These are phyloP conservation scores for Volucella bombylans DNA, from an alignment of 2,888 invertebrate species.

Conservation along the genomic window DNA sequence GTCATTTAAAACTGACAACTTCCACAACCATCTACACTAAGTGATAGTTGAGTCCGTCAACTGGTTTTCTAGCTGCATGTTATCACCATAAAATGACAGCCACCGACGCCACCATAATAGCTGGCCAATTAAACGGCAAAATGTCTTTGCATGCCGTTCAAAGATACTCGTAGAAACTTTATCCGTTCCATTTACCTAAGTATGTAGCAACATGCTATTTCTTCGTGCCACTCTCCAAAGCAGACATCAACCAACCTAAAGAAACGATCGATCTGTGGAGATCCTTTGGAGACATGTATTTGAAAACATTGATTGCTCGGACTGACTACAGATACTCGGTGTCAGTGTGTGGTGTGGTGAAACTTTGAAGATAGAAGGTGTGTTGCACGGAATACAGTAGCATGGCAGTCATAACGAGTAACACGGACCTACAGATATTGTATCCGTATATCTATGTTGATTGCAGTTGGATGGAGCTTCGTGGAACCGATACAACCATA, in stretches of 20 bases:
- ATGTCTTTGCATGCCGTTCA: slow-evolving; percentile 43
- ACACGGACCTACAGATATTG: no score
- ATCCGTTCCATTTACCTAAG: slow-evolving; percentile 45
- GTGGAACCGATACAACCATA: slow-evolving; percentile 51
- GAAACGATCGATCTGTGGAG: slow-evolving; percentile 49
- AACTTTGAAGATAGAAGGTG: not conserved
- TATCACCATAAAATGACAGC: slow-evolving; percentile 27
- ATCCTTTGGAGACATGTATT: slow-evolving; percentile 42
- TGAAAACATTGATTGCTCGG: slow-evolving; percentile 37
- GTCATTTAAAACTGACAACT: no score
- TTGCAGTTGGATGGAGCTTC: not conserved
- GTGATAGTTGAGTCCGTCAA: no score
- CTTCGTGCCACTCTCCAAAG: slow-evolving; percentile 12
- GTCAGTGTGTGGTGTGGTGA: slow-evolving; percentile 14
- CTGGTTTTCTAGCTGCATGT: no score
- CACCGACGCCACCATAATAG: slow-evolving; percentile 45
- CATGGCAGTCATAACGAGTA: no score
- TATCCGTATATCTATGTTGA: no score
- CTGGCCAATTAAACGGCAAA: slow-evolving; percentile 52
- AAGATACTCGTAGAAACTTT: slow-evolving; percentile 29
- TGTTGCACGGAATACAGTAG: no score
- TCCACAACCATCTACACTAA: no score
- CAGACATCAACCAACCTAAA: no score
- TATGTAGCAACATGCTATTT: slow-evolving; percentile 56
- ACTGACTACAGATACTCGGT: slow-evolving; percentile 30